Evolutionary conservation across 2,797 vertebrate genomes (phyloP), one percentile per base, ranked within the genome.

Genomic region (Crax fasciolata): DNA sequence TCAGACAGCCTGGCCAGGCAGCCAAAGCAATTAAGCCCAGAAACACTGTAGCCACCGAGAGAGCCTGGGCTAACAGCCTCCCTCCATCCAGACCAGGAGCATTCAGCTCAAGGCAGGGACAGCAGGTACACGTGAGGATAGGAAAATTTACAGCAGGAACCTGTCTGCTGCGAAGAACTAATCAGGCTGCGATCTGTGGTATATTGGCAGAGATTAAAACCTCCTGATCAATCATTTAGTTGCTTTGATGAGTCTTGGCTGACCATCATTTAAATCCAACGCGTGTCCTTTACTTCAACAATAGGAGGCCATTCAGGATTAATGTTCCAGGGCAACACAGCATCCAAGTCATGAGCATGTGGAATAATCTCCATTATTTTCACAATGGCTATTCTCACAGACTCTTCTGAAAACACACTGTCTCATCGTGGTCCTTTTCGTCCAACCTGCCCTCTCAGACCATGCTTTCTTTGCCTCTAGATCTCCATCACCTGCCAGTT

Each of bases 81-180:
- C 13, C 52, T 54, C 5, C 0, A 15, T 5, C 52, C 3, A 1
- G 54, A 51, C 39, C 18, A 43, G 70, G 61, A 77, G 73, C 0
- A 2, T 46, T 41, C 75, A 12, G 27, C n/a, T 62, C 71, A 48
- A 16, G 86, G 41, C 30, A 57, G 1, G 48, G 41, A 8, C 35
- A 80, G 61, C 61, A 30, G 14, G 54, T 46, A 62, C 39, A 11
- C 0, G 0, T 1, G 6, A 44, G n/a, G 38, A 58, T 9, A 13
- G 18, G 4, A 62, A 43, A 10, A 30, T 55, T 51, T 39, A 30
- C 70, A 70, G 32, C 1, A 30, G 49, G 54, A 57, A 61, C 68
- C 30, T 35, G 7, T 24, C 43, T 73, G 72, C 43, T 32, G 0
- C 17, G 39, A 73, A 79, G 48, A 74, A 8, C 9, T 71, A 30